phyloP scores from a whole-genome alignment of 2,888 invertebrate species.

The Melipona bicolor region DNA sequence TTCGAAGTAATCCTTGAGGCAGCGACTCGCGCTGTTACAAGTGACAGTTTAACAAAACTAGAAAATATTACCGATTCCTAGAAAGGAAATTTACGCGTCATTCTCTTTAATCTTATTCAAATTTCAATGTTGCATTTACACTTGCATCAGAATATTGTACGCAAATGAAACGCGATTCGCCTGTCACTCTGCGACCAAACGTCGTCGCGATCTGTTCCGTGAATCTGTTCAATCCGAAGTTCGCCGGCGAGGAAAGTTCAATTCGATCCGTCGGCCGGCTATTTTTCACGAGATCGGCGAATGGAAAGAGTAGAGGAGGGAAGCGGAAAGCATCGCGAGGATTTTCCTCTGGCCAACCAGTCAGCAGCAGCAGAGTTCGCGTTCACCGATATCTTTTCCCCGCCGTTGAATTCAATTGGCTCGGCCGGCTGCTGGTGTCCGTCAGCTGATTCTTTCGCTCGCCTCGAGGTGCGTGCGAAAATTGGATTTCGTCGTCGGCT shows the following conservation, averaged over 20 bases:
- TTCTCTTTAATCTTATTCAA: too few relatives aligned
- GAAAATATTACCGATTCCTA: too few relatives aligned
- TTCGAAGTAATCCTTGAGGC: too few relatives aligned
- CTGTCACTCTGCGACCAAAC: too few relatives aligned
- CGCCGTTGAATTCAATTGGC: constrained; percentile 44
- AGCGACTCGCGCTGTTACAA: too few relatives aligned
- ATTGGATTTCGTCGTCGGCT: constrained; percentile 46
- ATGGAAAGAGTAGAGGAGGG: background rate
- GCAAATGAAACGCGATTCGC: too few relatives aligned
- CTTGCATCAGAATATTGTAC: too few relatives aligned
- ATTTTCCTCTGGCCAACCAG: constrained; percentile 7
- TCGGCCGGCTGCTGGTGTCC: constrained; percentile 4
- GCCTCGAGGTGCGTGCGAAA: constrained; percentile 30
- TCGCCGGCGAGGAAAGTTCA: background rate
- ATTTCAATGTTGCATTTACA: too few relatives aligned
- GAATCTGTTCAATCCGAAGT: background rate
- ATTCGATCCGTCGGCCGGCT: too few relatives aligned
- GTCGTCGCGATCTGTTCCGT: background rate
- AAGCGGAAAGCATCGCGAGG: background rate
- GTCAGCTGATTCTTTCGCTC: constrained; percentile 43
- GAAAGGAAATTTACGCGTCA: too few relatives aligned
- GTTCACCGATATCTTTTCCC: constrained; percentile 8
- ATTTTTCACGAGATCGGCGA: constrained; percentile 4
- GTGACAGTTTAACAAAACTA: too few relatives aligned
- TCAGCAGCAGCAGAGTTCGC: background rate